Conservation (phyloP, 35 echinoderm and acorn worm species). For the Chiridota heheva region DNA sequence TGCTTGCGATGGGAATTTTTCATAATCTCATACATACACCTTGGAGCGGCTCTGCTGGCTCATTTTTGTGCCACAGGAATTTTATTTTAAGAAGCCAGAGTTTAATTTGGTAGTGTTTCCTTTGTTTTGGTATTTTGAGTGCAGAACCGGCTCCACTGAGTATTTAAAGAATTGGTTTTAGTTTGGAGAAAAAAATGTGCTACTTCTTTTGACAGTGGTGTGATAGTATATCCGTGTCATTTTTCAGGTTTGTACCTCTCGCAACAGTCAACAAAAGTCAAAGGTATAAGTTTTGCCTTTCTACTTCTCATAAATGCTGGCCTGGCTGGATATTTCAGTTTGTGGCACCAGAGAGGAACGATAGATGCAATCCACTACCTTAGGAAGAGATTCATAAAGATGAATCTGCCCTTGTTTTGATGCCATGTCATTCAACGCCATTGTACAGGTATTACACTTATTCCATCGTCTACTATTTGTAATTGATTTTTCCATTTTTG, state of each 20-base stretch:
- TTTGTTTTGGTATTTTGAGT: too few relatives aligned
- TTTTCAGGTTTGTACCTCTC: slow-evolving; percentile 7
- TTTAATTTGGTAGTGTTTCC: too few relatives aligned
- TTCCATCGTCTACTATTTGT: not conserved
- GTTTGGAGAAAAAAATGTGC: too few relatives aligned
- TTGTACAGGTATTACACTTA: slow-evolving; percentile 75
- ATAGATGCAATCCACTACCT: slow-evolving; percentile 81
- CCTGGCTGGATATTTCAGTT: slow-evolving; percentile 53
- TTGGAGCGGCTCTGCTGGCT: too few relatives aligned
- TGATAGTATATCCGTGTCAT: too few relatives aligned
- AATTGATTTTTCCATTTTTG: not conserved
- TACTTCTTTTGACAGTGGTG: too few relatives aligned
- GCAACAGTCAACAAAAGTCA: not conserved
- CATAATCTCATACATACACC: too few relatives aligned
- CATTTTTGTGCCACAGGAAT: too few relatives aligned
- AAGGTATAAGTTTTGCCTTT: not conserved
- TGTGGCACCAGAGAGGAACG: slow-evolving; percentile 83
- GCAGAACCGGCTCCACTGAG: too few relatives aligned
- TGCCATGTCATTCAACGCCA: slow-evolving; percentile 98
- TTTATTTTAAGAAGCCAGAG: too few relatives aligned
- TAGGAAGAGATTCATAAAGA: slow-evolving; percentile 10
- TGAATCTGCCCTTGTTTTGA: slow-evolving; percentile 67
- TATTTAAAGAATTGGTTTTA: too few relatives aligned
- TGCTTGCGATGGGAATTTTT: too few relatives aligned
- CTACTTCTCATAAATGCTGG: slow-evolving; percentile 56